Conservation (phyloP, 2,113 vertebrate genomes). For the Corythaeola cristata region DNA sequence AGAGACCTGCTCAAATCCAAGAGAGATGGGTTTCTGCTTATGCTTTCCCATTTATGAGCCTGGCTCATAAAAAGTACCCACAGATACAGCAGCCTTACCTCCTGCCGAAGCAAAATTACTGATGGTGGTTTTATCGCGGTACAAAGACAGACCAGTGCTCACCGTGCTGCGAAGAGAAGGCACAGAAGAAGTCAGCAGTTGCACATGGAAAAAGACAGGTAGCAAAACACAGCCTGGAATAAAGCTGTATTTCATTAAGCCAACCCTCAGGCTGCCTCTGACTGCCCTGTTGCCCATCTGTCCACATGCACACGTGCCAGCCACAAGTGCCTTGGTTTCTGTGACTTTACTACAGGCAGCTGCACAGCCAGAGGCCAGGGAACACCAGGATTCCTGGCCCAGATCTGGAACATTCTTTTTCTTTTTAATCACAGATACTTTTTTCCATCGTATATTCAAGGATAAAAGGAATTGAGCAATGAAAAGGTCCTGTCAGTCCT, state of each 20-base stretch:
- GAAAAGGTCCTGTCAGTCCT: background rate
- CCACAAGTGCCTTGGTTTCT: background rate
- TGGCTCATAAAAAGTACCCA: background rate
- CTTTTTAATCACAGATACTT: background rate
- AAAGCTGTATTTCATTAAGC: background rate
- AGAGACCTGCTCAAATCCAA: background rate
- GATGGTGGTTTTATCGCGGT: conserved; percentile 79
- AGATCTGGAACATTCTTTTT: background rate
- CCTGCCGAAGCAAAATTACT: conserved; percentile 84
- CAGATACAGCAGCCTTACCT: conserved; percentile 77
- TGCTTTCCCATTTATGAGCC: background rate
- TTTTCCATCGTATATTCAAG: background rate
- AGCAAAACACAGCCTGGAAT: background rate
- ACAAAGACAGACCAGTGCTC: conserved; percentile 83
- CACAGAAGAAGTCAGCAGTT: background rate
- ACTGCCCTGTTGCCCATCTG: background rate
- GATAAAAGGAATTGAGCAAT: background rate
- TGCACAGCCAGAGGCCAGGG: background rate
- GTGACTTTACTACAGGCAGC: background rate
- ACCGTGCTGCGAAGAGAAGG: conserved; percentile 70
- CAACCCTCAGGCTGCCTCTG: background rate
- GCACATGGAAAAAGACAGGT: background rate
- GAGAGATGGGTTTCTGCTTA: background rate
- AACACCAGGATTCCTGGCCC: background rate
- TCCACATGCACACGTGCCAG: fast-evolving